phyloP scores from a whole-genome alignment of 1,140 invertebrate genomes.

The Apis florea region DNA sequence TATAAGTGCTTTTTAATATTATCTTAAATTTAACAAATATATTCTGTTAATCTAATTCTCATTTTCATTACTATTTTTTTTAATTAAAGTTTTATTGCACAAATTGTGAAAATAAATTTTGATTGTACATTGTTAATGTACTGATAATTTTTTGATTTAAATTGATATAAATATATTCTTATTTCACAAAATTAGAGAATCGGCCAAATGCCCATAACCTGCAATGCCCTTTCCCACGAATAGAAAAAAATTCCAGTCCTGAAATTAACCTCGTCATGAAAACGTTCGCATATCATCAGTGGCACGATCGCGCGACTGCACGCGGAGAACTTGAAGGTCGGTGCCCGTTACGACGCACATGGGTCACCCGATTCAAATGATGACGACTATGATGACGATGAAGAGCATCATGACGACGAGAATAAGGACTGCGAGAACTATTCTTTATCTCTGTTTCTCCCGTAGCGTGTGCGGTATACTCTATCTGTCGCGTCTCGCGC shows the following conservation, averaged over 20 bases:
- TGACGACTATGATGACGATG: not conserved
- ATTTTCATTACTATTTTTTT: too few species aligned
- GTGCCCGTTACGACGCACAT: conserved; percentile 57
- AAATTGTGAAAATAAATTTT: too few species aligned
- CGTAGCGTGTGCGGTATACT: conserved; percentile 25
- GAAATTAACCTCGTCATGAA: not conserved
- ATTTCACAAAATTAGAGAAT: not conserved
- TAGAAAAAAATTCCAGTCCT: not conserved
- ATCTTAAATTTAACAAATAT: too few species aligned
- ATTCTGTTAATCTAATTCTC: too few species aligned
- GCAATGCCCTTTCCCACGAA: not conserved
- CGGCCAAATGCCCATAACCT: too few species aligned
- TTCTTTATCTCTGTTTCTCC: not conserved
- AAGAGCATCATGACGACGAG: not conserved
- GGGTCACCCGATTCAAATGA: conserved; percentile 33
- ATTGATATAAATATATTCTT: too few species aligned
- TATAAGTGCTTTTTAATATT: too few species aligned
- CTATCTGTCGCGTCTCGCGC: conserved; percentile 15
- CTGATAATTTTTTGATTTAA: too few species aligned
- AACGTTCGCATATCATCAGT: conserved; percentile 9
- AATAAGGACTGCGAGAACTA: not conserved
- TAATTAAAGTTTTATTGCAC: too few species aligned
- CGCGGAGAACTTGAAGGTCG: conserved; percentile 19
- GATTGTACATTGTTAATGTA: too few species aligned
- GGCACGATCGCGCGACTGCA: not conserved